Percentiles rank a stretch among this genome's conserved stretches.
Evolutionary conservation across 2,888 invertebrate genomes (phyloP).

Genomic region (Beris morrisii): DNA sequence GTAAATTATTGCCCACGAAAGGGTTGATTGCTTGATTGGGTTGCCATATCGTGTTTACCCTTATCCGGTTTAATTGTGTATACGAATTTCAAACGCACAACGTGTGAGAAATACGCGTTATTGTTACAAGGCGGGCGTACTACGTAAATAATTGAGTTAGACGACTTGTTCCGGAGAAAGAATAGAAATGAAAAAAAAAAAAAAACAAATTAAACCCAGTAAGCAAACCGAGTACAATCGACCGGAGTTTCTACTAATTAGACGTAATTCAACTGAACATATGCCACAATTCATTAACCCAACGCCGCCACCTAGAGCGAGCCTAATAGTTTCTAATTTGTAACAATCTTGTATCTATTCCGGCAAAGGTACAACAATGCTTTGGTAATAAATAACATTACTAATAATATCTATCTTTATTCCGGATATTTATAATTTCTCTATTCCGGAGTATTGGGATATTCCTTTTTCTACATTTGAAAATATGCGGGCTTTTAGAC

Average conservation of each 20-base stretch:
- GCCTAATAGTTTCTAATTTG: constrained; percentile 29
- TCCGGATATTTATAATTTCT: background rate
- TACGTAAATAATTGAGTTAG: background rate
- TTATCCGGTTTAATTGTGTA: no score
- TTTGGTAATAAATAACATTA: constrained; percentile 21
- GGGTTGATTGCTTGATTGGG: constrained; percentile 28
- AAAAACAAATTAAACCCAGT: background rate
- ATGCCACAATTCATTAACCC: constrained; percentile 25
- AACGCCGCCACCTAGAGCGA: constrained; percentile 22
- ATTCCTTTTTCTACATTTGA: background rate
- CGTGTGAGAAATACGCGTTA: no score
- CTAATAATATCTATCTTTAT: constrained; percentile 16
- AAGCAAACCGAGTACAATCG: constrained; percentile 2
- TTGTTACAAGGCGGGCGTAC: no score
- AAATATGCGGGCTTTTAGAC: constrained; percentile 17
- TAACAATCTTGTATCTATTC: constrained; percentile 24
- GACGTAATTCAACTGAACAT: constrained; percentile 26
- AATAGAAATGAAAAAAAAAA: background rate
- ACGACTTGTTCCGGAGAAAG: constrained; percentile 5
- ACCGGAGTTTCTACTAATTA: constrained; percentile 21
- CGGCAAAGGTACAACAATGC: background rate
- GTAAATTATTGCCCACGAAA: constrained; percentile 17
- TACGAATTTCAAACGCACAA: no score
- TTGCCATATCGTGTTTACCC: background rate
- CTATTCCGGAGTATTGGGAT: background rate